Evolutionary conservation across 2,797 vertebrate genomes (phyloP), one percentile per base, ranked within the genome.

Genomic region (Cuculus canorus): DNA sequence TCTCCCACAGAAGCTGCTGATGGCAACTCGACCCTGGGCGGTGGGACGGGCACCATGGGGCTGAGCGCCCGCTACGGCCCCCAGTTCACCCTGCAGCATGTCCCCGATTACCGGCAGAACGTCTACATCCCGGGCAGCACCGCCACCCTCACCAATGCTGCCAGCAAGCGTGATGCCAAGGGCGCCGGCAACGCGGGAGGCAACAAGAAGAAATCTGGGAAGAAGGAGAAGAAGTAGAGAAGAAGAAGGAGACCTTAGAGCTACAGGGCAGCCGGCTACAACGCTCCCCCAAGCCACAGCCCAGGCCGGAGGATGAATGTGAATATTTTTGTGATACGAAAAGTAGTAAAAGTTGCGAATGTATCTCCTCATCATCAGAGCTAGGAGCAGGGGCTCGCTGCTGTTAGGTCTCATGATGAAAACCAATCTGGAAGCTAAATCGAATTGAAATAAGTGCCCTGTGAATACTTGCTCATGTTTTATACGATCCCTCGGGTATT

Each of bases 101-200:
- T 99, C 83, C 99, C 99, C 0, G 99, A 99, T 96, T 99, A 99
- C 96, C 98, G 99, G 91, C 99, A 99, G 98, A 99, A 99, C 8
- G 99, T 99, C 96, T 99, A 99, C 98, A 99, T 99, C 98, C 99
- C 99, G 0, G 99, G 99, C 92, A 99, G 99, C 98, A 99, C 99
- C 0, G 99, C 99, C 95, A 99, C 99, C 5, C 99, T 99, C 95
- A 99, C 98, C 97, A 99, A 98, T 19, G 98, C 98, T 3, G 98
- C 98, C 48, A 98, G 98, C 97, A 99, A 99, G 83, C 97, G 98
- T 5, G 98, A 98, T 5, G 93, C 96, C 90, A 98, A 99, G 98
- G 97, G 97, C 92, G 48, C 98, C 59, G 94, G 98, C 86, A 64
- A 98, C 96, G 30, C 98, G 18, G 98, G 95, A 28, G 99, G 99